Percentiles rank a stretch among this genome's conserved stretches.
Evolutionary conservation across 2,888 invertebrate species (phyloP).

Genomic region (Nephrotoma appendiculata): DNA sequence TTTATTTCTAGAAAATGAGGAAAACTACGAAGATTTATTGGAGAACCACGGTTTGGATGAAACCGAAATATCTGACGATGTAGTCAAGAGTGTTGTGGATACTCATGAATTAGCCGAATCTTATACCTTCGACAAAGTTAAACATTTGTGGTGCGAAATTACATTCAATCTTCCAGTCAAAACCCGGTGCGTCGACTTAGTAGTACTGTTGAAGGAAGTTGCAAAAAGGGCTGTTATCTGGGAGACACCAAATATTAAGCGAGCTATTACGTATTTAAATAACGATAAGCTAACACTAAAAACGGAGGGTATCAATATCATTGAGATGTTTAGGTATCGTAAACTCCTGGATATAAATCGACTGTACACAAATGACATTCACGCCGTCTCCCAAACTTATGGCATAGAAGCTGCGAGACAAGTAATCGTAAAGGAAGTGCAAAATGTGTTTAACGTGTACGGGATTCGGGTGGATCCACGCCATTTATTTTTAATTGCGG

Average conservation of each 20-base stretch:
- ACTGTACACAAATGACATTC: slow-evolving; percentile 88
- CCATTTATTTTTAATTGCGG: slow-evolving; percentile 84
- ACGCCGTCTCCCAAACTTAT: slow-evolving; percentile 75
- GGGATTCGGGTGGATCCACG: slow-evolving; percentile 91
- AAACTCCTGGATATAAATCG: slow-evolving; percentile 64
- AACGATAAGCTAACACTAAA: slow-evolving; percentile 53
- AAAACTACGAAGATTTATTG: slow-evolving; percentile 7
- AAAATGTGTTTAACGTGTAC: slow-evolving; percentile 92
- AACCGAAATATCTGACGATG: slow-evolving; percentile 22
- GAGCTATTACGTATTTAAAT: slow-evolving; percentile 68
- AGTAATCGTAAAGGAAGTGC: slow-evolving; percentile 84
- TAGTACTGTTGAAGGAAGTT: slow-evolving; percentile 53
- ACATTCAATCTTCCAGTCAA: slow-evolving; percentile 48
- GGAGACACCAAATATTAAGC: slow-evolving; percentile 64
- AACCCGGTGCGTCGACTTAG: slow-evolving; percentile 56
- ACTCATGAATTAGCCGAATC: slow-evolving; percentile 27
- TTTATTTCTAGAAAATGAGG: slow-evolving; percentile 27
- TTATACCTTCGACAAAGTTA: slow-evolving; percentile 62
- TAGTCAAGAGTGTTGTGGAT: slow-evolving; percentile 21
- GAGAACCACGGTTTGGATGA: slow-evolving; percentile 9
- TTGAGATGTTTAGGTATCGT: slow-evolving; percentile 70
- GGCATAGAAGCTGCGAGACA: slow-evolving; percentile 93
- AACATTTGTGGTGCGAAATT: slow-evolving; percentile 74
- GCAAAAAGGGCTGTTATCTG: slow-evolving; percentile 61
- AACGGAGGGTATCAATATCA: slow-evolving; percentile 91